Evolutionary conservation across 2,797 vertebrate genomes (phyloP).

Genomic region (Sciurus vulgaris): DNA sequence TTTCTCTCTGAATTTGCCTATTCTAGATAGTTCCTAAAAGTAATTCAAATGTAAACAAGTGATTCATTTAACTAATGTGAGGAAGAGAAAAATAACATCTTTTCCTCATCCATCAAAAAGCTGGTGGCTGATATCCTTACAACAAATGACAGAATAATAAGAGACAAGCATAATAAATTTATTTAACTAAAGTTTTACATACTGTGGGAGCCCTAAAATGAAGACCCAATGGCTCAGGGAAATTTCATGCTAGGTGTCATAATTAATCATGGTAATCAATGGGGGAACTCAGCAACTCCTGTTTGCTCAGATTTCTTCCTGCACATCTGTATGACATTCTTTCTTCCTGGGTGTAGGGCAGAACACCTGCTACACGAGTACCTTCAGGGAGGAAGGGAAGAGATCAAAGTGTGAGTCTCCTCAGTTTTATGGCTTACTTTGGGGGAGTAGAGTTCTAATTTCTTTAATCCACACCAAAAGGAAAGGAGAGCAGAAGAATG

Average conservation of each 20-base stretch:
- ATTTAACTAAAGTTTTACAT: background rate
- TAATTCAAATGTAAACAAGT: background rate
- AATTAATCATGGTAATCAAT: background rate
- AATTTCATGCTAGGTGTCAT: background rate
- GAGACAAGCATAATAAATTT: background rate
- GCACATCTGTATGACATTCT: background rate
- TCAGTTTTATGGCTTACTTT: background rate
- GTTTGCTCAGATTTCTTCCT: too few relatives aligned
- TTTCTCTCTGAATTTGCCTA: background rate
- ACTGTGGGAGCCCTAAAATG: background rate
- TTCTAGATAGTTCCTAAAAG: background rate
- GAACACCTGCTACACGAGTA: background rate
- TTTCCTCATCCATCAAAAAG: background rate
- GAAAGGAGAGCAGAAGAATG: background rate
- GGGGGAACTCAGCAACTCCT: background rate
- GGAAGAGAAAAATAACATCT: background rate
- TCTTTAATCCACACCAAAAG: background rate
- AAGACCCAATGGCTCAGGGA: background rate
- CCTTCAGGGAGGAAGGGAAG: background rate
- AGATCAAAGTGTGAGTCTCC: background rate
- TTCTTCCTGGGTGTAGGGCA: background rate
- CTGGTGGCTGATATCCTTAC: background rate
- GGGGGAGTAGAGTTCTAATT: background rate
- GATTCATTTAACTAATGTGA: background rate
- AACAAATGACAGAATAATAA: background rate